Percentiles rank a stretch among this genome's conserved stretches.
phyloP scores from a whole-genome alignment of 2,888 invertebrate genomes.

The Apotomis capreana region DNA sequence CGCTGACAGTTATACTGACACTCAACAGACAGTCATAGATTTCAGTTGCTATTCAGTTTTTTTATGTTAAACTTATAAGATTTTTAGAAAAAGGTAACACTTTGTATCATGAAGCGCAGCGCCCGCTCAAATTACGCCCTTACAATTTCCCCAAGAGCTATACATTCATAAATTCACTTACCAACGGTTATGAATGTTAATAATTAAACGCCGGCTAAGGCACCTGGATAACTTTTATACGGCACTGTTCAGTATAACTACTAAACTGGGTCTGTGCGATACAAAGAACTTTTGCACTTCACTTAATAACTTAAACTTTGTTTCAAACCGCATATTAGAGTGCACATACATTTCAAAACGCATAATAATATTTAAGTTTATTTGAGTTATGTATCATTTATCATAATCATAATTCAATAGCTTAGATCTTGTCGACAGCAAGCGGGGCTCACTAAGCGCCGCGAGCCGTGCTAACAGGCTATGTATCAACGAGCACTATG shows the following conservation, averaged over 20 bases:
- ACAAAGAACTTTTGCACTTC: conserved; percentile 24
- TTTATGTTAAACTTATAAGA: too few relatives aligned
- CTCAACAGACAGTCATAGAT: too few relatives aligned
- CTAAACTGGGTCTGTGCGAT: background rate
- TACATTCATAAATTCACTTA: conserved; percentile 75
- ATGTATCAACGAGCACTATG: too few relatives aligned
- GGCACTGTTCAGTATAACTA: background rate
- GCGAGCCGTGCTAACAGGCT: too few relatives aligned
- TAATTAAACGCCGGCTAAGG: conserved; percentile 58
- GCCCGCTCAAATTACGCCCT: conserved; percentile 51
- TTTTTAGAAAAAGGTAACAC: too few relatives aligned
- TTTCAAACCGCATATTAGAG: background rate
- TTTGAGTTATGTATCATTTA: background rate
- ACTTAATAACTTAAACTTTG: conserved; percentile 19
- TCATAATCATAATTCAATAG: background rate
- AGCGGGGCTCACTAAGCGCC: too few relatives aligned
- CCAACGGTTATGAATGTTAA: conserved; percentile 75
- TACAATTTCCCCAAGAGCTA: conserved; percentile 51
- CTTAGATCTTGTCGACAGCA: too few relatives aligned
- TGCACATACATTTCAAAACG: conserved; percentile 1
- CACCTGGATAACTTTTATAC: conserved; percentile 36
- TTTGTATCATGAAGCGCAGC: background rate
- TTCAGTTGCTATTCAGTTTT: too few relatives aligned
- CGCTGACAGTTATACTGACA: too few relatives aligned
- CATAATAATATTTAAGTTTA: background rate